Base-by-base conservation (phyloP, 2,113 vertebrate genomes). In the Setophaga coronata region DNA sequence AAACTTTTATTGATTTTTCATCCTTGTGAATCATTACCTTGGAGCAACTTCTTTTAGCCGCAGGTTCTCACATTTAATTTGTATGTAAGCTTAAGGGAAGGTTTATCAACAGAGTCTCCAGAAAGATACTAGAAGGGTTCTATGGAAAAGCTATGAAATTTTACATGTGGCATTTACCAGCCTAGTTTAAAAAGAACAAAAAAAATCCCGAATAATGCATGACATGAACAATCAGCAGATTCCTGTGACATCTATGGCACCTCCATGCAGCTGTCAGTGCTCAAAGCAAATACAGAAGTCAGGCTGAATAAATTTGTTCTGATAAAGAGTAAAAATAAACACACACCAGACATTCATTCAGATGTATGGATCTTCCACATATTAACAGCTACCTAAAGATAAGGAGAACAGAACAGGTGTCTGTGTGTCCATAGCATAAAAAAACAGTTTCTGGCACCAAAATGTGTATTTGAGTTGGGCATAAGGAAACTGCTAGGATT, bases 1-100 rank as follows among this genome's bases (percentile, higher is more conserved):
- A 98, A 99, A 98, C 95, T 93, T 89, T 92, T 97, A 99, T 98
- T 98, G 98, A 99, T 99, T 99, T 99, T 97, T 98, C 98, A 98
- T 99, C 97, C 95, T 96, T 93, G 93, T 96, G 98, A 99, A 99
- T 98, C 98, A 98, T 94, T 98, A 97, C 97, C 98, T 98, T 51
- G 85, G 93, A 97, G 98, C 97, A 98, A 97, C 98, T 98, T 98
- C 97, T 96, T 98, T 97, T 88, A 96, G 97, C 95, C 84, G 14
- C 92, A 98, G 95, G 97, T 98, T 99, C 98, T 98, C 98, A 98
- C 98, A 98, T 98, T 98, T 98, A 98, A 98, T 98, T 98, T 98
- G 96, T 95, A 97, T 97, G 94, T 97, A 97, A 97, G 96, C 97
- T 97, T 97, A 96, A 97, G 96, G 95, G 91, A 97, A 97, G 97